These are phyloP conservation scores for Drosophila infuscata DNA, from an alignment of 2,888 invertebrate genomes.

Conservation along the genomic window DNA sequence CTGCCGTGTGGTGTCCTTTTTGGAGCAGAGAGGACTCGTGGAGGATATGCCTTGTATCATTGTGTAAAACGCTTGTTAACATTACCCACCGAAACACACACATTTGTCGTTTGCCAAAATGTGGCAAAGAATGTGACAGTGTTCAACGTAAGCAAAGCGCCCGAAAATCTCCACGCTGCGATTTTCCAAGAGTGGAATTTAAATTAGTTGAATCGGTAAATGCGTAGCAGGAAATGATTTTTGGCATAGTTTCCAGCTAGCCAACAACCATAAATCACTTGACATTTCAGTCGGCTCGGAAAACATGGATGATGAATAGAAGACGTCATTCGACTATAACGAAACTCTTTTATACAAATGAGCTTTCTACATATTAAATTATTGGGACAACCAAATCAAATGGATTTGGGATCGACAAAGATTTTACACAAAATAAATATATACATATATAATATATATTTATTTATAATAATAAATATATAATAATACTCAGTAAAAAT, in stretches of 20 bases:
- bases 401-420: too few species aligned
- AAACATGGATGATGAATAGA: constrained; percentile 32
- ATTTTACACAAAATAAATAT: too few species aligned
- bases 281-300: constrained; percentile 18
- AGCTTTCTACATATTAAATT: constrained; percentile 4
- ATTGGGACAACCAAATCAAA: background rate
- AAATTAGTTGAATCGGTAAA: constrained; percentile 69
- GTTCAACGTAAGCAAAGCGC: constrained; percentile 43
- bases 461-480: background rate
- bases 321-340: constrained; percentile 17
- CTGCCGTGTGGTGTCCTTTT: constrained; percentile 61
- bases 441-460: too few species aligned
- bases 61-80: constrained; percentile 82
- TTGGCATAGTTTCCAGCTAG: constrained; percentile 66
- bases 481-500: background rate
- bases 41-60: constrained; percentile 58
- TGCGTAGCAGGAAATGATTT: constrained; percentile 72
- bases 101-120: constrained; percentile 58
- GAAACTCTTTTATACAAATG: constrained; percentile 15
- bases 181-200: constrained; percentile 65
- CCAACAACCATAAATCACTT: constrained; percentile 61
- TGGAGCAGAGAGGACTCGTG: constrained; percentile 24
- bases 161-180: constrained; percentile 43
- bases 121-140: constrained; percentile 58
- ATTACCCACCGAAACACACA: constrained; percentile 60